Base-by-base conservation (phyloP, 2,888 invertebrate species). In the Heliconius hortense region DNA sequence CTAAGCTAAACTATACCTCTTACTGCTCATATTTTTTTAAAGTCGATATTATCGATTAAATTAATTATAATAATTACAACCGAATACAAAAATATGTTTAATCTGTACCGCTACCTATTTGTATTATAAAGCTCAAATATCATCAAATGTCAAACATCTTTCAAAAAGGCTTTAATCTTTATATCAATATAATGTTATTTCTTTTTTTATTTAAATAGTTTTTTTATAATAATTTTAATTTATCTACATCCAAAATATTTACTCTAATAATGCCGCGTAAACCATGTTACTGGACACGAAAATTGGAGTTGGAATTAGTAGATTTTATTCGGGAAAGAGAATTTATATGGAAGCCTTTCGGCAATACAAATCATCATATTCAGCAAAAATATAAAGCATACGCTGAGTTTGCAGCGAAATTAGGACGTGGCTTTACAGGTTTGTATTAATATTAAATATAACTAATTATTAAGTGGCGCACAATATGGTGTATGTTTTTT, bases 321-420 rank as follows among this genome's bases (percentile, higher is more conserved):
- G 87, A 90, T 13, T 92, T 90, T 71, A 87, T 94, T 48, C 88
- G 85, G 2, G 82, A 86, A 59, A 83, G 88, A 69, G 91, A 93
- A 31, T 90, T 86, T 73, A 89, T 94, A 77, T 94, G 93, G 93
- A 89, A 88, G 62, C 87, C 90, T 0, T 81, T 84, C 0, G 92
- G 91, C 0, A 93, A 94, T 74, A 94, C 93, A 0, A 94, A 93
- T 79, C 88, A 93, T 79, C 91, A 92, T 43, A 93, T 94, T 72
- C 90, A 92, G 39, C 89, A 90, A 73, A 94, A 93, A 81, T 93
- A 94, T 76, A 91, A 90, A 78, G 93, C 93, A 0, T 93, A 93
- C 71, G 93, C 94, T 0, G 93, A 93, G 76, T 92, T 94, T 76
- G 94, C 94, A 18, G 86, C 91, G 0, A 86, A 80, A 68, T 76